phyloP scores from a whole-genome alignment of 2,797 vertebrate species.

The Falco biarmicus region DNA sequence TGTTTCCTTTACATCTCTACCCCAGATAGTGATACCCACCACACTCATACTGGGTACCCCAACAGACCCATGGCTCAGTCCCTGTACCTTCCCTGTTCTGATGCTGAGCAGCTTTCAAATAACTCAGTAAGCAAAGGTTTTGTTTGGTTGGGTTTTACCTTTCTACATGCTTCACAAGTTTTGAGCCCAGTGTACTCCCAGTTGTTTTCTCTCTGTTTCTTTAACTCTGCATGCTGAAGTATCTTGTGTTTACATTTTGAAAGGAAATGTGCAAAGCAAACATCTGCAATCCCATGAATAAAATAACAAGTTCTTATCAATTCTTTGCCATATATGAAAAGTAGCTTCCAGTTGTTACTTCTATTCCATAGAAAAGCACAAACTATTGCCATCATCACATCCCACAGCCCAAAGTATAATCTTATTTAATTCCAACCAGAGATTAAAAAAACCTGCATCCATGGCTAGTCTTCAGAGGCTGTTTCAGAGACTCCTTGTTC shows the following conservation, averaged over 20 bases:
- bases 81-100: background rate
- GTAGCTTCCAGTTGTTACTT: background rate
- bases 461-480: background rate
- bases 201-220: background rate
- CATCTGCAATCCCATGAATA: background rate
- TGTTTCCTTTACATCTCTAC: background rate
- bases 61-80: background rate
- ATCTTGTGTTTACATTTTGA: background rate
- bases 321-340: background rate
- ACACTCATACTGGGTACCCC: background rate
- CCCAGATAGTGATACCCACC: background rate
- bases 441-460: background rate
- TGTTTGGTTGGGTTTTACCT: background rate
- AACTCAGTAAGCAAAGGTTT: background rate
- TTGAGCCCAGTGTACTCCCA: background rate
- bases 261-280: background rate
- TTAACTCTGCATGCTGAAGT: background rate
- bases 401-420: background rate
- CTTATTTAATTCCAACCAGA: background rate
- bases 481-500: background rate
- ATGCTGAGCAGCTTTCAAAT: background rate
- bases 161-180: background rate
- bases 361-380: background rate
- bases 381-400: background rate
- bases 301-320: background rate